phyloP scores from a whole-genome alignment of 2,888 invertebrate species.

The Yponomeuta malinellus region DNA sequence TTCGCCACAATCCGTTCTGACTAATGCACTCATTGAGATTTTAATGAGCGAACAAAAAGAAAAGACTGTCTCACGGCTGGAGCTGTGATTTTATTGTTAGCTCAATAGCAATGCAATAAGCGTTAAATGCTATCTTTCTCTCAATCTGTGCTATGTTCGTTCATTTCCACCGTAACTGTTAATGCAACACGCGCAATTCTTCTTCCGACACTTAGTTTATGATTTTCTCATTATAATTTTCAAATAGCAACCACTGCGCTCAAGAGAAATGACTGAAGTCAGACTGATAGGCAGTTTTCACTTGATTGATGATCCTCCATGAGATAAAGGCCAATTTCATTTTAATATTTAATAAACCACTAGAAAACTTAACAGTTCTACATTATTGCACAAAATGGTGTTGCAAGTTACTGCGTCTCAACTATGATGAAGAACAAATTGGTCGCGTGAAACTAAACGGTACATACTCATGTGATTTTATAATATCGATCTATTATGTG shows the following conservation, averaged over 20 bases:
- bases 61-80: slow-evolving; percentile 9
- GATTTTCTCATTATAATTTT: slow-evolving; percentile 37
- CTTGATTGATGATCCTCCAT: slow-evolving; percentile 57
- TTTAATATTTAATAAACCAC: slow-evolving; percentile 54
- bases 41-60: slow-evolving; percentile 7
- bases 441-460: slow-evolving; percentile 22
- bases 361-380: slow-evolving; percentile 25
- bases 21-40: slow-evolving; percentile 10
- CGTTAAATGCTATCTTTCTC: slow-evolving; percentile 20
- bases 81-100: slow-evolving; percentile 9
- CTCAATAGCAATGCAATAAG: slow-evolving; percentile 15
- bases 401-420: background rate
- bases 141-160: slow-evolving; percentile 18
- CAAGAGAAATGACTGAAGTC: slow-evolving; percentile 35
- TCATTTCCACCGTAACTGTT: slow-evolving; percentile 14
- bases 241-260: slow-evolving; percentile 38
- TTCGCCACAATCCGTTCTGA: slow-evolving; percentile 13
- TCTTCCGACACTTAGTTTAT: slow-evolving; percentile 24
- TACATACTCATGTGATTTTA: slow-evolving; percentile 57
- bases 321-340: slow-evolving; percentile 53
- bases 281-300: slow-evolving; percentile 45
- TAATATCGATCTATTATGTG: slow-evolving; percentile 62
- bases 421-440: background rate
- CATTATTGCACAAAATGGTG: slow-evolving; percentile 2
- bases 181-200: slow-evolving; percentile 7